phyloP scores from a whole-genome alignment of 2,888 invertebrate genomes.

The Mylabris sibirica region DNA sequence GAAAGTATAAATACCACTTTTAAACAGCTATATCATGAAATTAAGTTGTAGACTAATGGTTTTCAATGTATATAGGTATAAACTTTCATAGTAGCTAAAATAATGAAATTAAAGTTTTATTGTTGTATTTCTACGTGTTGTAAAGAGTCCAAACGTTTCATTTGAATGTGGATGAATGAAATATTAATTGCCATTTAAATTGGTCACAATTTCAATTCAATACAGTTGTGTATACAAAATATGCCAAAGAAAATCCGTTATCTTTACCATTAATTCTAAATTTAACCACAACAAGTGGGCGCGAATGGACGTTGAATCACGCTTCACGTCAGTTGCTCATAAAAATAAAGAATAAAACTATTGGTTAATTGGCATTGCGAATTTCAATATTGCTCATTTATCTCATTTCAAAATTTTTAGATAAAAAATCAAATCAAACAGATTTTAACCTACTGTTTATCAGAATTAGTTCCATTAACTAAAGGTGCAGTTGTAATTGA shows the following conservation, averaged over 20 bases:
- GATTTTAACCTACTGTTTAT: slow-evolving; percentile 29
- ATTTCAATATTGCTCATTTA: not conserved
- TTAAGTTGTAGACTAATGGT: not conserved
- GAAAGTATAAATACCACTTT: not conserved
- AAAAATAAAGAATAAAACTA: slow-evolving; percentile 29
- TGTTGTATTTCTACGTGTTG: not conserved
- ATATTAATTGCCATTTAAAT: not conserved
- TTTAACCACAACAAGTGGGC: slow-evolving; percentile 37
- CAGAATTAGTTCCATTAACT: slow-evolving; percentile 29
- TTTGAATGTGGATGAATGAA: not conserved
- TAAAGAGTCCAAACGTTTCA: not conserved
- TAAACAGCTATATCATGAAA: not conserved
- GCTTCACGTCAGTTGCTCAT: slow-evolving; percentile 36
- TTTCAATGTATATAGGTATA: no score
- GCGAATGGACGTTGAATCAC: slow-evolving; percentile 36
- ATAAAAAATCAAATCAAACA: not conserved
- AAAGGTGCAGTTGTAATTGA: slow-evolving; percentile 12
- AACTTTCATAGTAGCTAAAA: not conserved
- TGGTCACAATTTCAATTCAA: not conserved
- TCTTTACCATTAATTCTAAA: slow-evolving; percentile 30
- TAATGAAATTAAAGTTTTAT: not conserved
- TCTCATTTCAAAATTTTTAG: not conserved
- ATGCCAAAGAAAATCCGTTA: slow-evolving; percentile 20
- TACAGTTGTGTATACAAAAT: not conserved
- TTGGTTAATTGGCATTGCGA: not conserved